Conservation (phyloP, 2,888 invertebrate species). For the Dione vanillae region DNA sequence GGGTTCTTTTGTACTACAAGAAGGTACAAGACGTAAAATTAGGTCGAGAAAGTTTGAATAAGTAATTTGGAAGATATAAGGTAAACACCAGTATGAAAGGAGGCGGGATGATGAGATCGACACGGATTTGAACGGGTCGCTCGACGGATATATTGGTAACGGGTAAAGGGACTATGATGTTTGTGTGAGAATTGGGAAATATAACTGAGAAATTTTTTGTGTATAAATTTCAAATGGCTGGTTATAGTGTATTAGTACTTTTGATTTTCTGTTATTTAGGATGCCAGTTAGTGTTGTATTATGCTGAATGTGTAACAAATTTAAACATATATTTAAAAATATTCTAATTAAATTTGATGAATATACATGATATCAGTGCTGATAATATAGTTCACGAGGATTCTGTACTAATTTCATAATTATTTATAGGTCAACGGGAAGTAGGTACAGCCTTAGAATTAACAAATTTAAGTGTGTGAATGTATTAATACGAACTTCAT, state of each 20-base stretch:
- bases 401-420: too few species aligned
- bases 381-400: too few species aligned
- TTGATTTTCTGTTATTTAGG: too few species aligned
- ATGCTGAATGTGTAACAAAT: too few species aligned
- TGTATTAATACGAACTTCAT: too few species aligned
- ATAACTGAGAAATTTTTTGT: not conserved
- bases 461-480: too few species aligned
- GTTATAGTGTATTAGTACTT: not conserved
- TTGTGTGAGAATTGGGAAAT: not conserved
- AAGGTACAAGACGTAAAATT: slow-evolving; percentile 50
- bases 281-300: too few species aligned
- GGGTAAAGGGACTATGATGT: slow-evolving; percentile 48
- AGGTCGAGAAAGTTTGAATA: slow-evolving; percentile 63
- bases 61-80: slow-evolving; percentile 64
- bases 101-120: slow-evolving; percentile 57
- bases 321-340: too few species aligned
- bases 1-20: slow-evolving; percentile 42
- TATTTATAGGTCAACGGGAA: too few species aligned
- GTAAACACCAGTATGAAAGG: slow-evolving; percentile 57
- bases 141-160: slow-evolving; percentile 56
- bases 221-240: not conserved
- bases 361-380: too few species aligned
- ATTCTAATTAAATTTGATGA: too few species aligned
- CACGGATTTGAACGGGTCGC: slow-evolving; percentile 55
- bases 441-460: too few species aligned